Base-by-base conservation (phyloP, 2,888 invertebrate species). In the Lithophane ornitopus region DNA sequence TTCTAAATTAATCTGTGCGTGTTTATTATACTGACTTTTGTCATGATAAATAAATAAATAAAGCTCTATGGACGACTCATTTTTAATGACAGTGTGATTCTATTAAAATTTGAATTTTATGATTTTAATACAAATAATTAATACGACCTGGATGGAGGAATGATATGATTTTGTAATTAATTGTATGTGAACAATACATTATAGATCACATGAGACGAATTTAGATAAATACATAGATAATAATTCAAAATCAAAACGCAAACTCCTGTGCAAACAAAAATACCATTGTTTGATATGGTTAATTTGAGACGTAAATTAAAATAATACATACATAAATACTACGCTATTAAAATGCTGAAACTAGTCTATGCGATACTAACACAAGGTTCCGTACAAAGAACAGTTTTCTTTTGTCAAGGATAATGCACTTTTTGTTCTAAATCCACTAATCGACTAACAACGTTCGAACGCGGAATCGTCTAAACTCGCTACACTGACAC, bases 261-360 rank as follows among this genome's bases (percentile, higher is more conserved):
- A 75, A 80, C 62, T 72, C 26, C 56, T 80, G 78, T 34, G 89
- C 89, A 89, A 91, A 91, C 81, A 84, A 89, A 86, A 85, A 87
- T 91, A 89, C 88, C 85, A 81, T 89, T 85, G 80, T 85, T 87
- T 94, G 93, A 94, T 94, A 94, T 93, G 93, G 91, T 93, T 92
- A 92, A 90, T 94, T 94, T 93, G 92, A 93, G 94, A 94, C 91
- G 84, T 90, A 91, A 90, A 89, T 85, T 88, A 89, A 87, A 83
- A 85, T 86, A 86, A 89, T 89, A 89, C 88, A 89, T 92, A 90
- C 85, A 90, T 91, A 92, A 88, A 90, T 90, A 91, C 89, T 91
- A 91, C 82, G 68, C 92, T 94, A 93, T 86, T 90, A 93, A 95
- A 96, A 95, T 95, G 95, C 95, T 90, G 92, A 89, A 92, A 93